Base-by-base conservation (phyloP, 2,888 invertebrate genomes). In the Leptopterna dolabrata region DNA sequence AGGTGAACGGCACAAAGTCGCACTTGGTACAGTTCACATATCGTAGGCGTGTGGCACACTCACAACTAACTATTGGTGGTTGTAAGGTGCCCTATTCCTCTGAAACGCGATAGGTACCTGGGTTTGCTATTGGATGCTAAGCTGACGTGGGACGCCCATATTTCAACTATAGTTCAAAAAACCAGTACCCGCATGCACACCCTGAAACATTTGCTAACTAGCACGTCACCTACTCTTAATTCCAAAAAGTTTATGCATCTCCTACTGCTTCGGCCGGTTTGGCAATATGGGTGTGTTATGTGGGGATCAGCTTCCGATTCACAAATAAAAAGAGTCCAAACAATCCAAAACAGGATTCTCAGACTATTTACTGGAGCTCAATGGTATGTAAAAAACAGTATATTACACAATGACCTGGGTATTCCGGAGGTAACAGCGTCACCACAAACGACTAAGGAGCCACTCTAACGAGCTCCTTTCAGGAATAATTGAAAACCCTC, bases 261-360 rank as follows among this genome's bases (percentile, higher is more conserved):
- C 70, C 41, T 45, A 16, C 24, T 84, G 16, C n/a, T 71, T 13
- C 63, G 73, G 0, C 84, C 84, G 27, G 45, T 71, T 29, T 84
- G 84, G 84, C 84, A 84, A 41, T 84, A 36, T 43, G 70, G 84
- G 36, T 36, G 84, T 24, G 71, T 45, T 14, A 84, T 84, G 1
- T 84, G 84, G 70, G n/a, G 41, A 30, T 84, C 84, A 24, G 84
- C 84, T 13, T 84, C 84, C 0, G 84, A 84, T 27, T 84, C 84
- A 16, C 55, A 82, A 63, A 82, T 82, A n/a, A 82, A 63, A 16
- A 82, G 63, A 82, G 36, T 82, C 43, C 82, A 82, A 63, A 82
- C 82, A 19, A 11, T 82, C n/a, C 82, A 82, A 80, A 80, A 80
- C 70, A 82, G 82, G 41, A 63, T 82, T 36, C 55, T 82, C 0